Conservation (phyloP, 1,140 invertebrate genomes). For the Hirudo medicinalis region DNA sequence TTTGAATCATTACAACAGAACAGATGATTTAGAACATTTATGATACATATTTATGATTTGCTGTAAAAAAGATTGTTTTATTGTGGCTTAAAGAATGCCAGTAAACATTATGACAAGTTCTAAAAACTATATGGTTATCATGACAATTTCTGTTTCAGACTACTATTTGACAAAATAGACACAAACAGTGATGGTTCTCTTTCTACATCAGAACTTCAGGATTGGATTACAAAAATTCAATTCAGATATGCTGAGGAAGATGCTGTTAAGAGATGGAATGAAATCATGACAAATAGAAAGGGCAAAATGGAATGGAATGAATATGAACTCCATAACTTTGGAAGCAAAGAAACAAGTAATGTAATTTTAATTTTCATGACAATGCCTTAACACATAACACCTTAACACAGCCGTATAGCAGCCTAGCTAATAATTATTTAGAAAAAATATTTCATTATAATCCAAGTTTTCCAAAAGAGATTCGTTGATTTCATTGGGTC, state of each 20-base stretch:
- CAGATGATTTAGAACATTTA: neutral
- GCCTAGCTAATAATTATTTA: no score
- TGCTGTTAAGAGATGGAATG: neutral
- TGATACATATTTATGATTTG: neutral
- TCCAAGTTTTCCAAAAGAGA: no score
- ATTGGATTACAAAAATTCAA: slow-evolving; percentile 9
- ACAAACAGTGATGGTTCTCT: neutral
- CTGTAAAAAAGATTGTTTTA: neutral
- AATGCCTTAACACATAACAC: no score
- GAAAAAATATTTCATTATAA: no score
- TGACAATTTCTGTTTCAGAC: neutral
- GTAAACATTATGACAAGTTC: no score
- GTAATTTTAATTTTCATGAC: neutral
- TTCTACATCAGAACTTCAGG: neutral
- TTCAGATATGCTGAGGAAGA: neutral
- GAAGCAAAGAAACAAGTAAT: slow-evolving; percentile 4
- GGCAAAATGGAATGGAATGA: neutral
- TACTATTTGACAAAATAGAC: slow-evolving; percentile 7
- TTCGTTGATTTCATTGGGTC: no score
- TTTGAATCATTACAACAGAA: neutral
- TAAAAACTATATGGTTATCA: no score
- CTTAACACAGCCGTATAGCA: no score
- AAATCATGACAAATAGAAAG: neutral
- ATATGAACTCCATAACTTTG: neutral
- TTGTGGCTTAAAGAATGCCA: neutral